Conservation (phyloP, 1,140 invertebrate genomes). For the Aporrectodea caliginosa region DNA sequence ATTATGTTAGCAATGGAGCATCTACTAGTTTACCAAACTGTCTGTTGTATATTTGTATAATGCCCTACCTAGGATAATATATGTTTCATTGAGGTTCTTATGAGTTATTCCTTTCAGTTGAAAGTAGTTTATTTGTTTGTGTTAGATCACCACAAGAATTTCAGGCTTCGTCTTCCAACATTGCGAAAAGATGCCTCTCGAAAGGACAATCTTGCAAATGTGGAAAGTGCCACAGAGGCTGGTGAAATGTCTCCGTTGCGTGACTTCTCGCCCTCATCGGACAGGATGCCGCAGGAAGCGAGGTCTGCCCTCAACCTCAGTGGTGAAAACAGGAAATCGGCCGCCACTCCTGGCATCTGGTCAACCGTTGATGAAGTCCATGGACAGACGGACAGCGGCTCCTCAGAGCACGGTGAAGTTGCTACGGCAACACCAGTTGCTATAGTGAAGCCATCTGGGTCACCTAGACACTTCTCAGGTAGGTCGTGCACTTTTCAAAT, state of each 20-base stretch:
- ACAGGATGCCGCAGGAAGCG: background rate
- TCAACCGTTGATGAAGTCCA: background rate
- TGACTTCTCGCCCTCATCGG: slow-evolving; percentile 34
- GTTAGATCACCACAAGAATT: slow-evolving; percentile 50
- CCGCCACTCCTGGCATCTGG: background rate
- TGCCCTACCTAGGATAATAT: too few relatives aligned
- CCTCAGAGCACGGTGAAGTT: background rate
- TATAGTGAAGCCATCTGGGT: background rate
- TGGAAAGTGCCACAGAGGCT: slow-evolving; percentile 44
- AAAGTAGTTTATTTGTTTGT: too few relatives aligned
- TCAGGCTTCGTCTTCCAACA: slow-evolving; percentile 50
- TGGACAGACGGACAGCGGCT: background rate
- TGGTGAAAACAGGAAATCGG: background rate
- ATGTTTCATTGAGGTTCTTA: too few relatives aligned
- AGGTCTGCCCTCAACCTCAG: background rate
- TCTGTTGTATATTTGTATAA: too few relatives aligned
- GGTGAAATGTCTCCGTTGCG: slow-evolving; percentile 45
- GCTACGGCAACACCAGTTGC: background rate
- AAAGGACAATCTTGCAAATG: slow-evolving; percentile 33
- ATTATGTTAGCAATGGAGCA: too few relatives aligned
- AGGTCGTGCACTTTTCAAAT: too few relatives aligned
- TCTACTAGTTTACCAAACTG: too few relatives aligned
- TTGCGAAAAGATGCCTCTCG: slow-evolving; percentile 45
- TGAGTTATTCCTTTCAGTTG: too few relatives aligned
- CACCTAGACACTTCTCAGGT: background rate